Conservation (phyloP, 1,140 invertebrate species). For the Solen grandis region DNA sequence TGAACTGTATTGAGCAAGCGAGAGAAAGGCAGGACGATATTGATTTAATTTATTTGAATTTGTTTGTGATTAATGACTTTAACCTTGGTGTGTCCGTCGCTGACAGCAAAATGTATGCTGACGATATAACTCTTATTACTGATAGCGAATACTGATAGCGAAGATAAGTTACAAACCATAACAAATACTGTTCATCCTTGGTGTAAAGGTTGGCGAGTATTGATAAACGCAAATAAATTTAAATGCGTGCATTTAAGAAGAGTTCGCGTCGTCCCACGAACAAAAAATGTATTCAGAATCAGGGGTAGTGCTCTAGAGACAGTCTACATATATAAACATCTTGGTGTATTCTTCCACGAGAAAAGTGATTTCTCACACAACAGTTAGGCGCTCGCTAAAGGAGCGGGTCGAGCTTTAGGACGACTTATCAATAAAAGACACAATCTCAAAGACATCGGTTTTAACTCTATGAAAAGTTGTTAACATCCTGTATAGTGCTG, state of each 20-base stretch:
- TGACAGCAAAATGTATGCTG: slow-evolving; percentile 29
- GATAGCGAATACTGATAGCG: not conserved
- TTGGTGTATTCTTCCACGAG: slow-evolving; percentile 41
- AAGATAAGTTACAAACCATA: slow-evolving; percentile 24
- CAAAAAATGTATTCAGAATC: slow-evolving; percentile 17
- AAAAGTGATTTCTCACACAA: slow-evolving; percentile 28
- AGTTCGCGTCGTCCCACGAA: not conserved
- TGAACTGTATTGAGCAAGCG: slow-evolving; percentile 5
- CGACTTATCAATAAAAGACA: slow-evolving; percentile 43
- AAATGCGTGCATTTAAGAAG: slow-evolving; percentile 50
- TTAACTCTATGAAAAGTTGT: slow-evolving; percentile 54
- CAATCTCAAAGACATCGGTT: slow-evolving; percentile 40
- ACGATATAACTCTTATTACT: slow-evolving; percentile 43
- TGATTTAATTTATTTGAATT: slow-evolving; percentile 1
- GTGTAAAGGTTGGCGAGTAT: slow-evolving; percentile 35
- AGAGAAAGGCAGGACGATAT: slow-evolving; percentile 1
- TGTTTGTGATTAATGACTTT: slow-evolving; percentile 22
- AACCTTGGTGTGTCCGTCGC: slow-evolving; percentile 11
- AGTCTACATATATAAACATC: slow-evolving; percentile 42
- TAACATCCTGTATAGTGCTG: slow-evolving; percentile 29
- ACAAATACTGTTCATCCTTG: slow-evolving; percentile 31
- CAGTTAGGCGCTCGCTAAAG: slow-evolving; percentile 11
- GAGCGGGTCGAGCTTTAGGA: slow-evolving; percentile 39
- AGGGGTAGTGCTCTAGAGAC: slow-evolving; percentile 17
- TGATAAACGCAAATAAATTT: slow-evolving; percentile 39